These are phyloP conservation scores for Drosophila vallismaia DNA, from an alignment of 2,888 invertebrate species.

Conservation along the genomic window DNA sequence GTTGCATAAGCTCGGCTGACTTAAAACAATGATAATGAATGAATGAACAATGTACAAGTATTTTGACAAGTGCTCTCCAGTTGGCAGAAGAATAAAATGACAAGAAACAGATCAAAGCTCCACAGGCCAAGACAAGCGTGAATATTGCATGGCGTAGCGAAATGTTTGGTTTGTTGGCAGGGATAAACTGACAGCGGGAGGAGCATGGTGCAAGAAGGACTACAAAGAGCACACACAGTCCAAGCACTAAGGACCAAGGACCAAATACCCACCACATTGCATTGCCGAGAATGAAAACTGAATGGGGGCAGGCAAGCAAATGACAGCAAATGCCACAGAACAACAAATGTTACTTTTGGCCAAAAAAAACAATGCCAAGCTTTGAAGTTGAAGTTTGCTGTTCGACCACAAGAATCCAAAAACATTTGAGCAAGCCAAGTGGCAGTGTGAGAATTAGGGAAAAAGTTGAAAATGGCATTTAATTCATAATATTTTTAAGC, in stretches of 20 bases:
- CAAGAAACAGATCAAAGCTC: constrained; percentile 68
- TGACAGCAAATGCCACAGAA: constrained; percentile 58
- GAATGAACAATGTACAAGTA: constrained; percentile 51
- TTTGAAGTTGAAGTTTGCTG: constrained; percentile 37
- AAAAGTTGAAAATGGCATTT: neutral
- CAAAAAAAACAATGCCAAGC: constrained; percentile 39
- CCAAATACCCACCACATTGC: constrained; percentile 50
- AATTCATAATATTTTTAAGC: neutral
- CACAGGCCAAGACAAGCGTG: constrained; percentile 73
- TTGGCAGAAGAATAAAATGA: constrained; percentile 56
- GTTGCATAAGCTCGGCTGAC: constrained; percentile 46
- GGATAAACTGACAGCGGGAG: constrained; percentile 57
- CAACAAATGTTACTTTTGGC: constrained; percentile 54
- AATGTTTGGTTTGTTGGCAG: constrained; percentile 55
- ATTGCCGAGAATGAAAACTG: constrained; percentile 52
- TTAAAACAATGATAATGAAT: constrained; percentile 46
- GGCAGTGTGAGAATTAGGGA: neutral
- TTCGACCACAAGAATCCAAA: constrained; percentile 11
- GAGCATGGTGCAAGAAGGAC: neutral
- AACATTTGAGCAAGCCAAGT: constrained; percentile 7
- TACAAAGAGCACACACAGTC: constrained; percentile 5
- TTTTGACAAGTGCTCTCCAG: constrained; percentile 67
- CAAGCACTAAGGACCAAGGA: constrained; percentile 5
- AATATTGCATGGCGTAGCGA: constrained; percentile 71
- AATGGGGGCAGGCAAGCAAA: constrained; percentile 60